These are phyloP conservation scores for Orthosia gothica DNA, from an alignment of 2,888 invertebrate species.

Conservation along the genomic window DNA sequence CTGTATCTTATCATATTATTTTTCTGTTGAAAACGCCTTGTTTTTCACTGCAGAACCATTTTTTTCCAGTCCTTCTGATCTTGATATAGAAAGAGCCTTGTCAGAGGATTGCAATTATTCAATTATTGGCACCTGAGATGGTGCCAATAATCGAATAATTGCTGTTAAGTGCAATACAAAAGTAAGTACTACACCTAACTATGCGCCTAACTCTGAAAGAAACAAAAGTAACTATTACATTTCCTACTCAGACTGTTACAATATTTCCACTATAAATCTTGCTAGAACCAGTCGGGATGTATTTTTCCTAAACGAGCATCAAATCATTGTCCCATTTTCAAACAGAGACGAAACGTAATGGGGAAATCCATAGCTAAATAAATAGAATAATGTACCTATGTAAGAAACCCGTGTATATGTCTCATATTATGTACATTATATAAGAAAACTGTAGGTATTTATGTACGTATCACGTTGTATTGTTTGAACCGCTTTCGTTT, in stretches of 20 bases:
- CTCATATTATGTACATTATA: conserved; percentile 21
- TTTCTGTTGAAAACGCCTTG: background rate
- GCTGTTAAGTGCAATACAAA: no score
- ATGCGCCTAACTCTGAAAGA: no score
- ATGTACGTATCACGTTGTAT: conserved; percentile 31
- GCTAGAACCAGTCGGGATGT: background rate
- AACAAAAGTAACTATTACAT: background rate
- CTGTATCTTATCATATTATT: no score
- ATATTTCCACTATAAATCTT: background rate
- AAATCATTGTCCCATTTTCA: conserved; percentile 22
- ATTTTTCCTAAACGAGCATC: conserved; percentile 21
- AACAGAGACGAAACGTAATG: conserved; percentile 17
- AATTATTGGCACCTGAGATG: background rate
- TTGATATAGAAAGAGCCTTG: background rate
- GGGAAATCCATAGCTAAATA: conserved; percentile 42
- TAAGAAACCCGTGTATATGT: conserved; percentile 6
- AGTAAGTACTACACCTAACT: no score
- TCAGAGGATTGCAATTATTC: no score
- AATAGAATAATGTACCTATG: conserved; percentile 13
- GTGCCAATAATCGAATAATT: no score
- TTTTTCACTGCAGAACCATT: background rate
- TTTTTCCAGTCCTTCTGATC: background rate
- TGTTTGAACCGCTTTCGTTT: conserved; percentile 21
- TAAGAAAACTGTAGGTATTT: conserved; percentile 15
- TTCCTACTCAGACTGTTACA: background rate